phyloP scores from a whole-genome alignment of 2,113 vertebrate genomes.

The Ornithorhynchus anatinus region DNA sequence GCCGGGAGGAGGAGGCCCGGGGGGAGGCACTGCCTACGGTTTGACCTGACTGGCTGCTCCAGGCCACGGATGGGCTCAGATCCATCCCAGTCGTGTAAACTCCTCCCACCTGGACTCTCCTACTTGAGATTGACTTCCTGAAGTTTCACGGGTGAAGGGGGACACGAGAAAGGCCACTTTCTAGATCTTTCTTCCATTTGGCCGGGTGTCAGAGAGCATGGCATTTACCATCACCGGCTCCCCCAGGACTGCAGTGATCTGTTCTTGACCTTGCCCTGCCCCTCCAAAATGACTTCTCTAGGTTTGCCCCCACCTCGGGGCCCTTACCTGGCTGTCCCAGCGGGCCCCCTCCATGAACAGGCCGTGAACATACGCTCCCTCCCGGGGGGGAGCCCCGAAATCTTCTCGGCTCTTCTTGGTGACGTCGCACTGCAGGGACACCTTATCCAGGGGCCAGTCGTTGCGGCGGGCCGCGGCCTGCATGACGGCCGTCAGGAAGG shows the following conservation, averaged over 20 bases:
- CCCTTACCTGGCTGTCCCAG: constrained; percentile 88
- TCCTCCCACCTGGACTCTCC: too few relatives aligned
- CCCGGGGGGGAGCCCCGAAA: constrained; percentile 80
- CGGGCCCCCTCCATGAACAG: constrained; percentile 93
- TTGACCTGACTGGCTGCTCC: too few relatives aligned
- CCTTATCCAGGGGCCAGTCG: constrained; percentile 90
- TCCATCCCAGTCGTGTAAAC: too few relatives aligned
- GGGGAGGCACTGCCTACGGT: too few relatives aligned
- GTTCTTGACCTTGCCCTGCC: not conserved
- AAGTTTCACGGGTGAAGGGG: not conserved
- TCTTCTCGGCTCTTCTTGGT: constrained; percentile 91
- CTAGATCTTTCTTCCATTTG: fast-evolving
- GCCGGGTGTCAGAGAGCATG: not conserved
- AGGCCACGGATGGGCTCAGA: too few relatives aligned
- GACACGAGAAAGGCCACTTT: not conserved
- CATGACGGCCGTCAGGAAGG: constrained; percentile 94
- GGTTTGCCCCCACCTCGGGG: not conserved
- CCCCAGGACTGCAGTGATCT: not conserved
- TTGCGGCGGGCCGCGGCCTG: constrained; percentile 87
- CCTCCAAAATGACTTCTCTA: not conserved
- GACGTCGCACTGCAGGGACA: constrained; percentile 90
- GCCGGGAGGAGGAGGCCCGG: too few relatives aligned
- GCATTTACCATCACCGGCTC: not conserved
- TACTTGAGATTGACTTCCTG: not conserved
- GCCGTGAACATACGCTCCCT: constrained; percentile 87